These are phyloP conservation scores for Machimus rusticus DNA, from an alignment of 2,888 invertebrate genomes.

Conservation along the genomic window DNA sequence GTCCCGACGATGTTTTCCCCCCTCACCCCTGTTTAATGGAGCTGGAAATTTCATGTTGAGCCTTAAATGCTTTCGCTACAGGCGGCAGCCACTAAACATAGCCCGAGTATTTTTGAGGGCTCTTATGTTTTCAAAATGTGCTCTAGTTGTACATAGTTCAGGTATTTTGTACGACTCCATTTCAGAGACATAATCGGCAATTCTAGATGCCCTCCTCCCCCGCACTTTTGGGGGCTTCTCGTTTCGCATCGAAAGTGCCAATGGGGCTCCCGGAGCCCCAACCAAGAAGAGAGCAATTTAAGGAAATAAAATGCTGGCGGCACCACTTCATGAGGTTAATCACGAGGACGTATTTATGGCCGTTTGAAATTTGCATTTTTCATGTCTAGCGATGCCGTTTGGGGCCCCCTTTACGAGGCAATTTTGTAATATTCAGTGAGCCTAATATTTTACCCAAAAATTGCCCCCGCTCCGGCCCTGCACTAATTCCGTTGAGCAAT, in stretches of 20 bases:
- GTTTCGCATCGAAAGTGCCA: neutral
- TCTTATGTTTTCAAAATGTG: slow-evolving; percentile 8
- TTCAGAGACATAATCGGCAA: neutral
- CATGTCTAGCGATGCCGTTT: neutral
- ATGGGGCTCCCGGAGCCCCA: neutral
- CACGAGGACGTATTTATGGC: slow-evolving; percentile 6
- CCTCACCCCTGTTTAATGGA: neutral
- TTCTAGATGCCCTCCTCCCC: neutral
- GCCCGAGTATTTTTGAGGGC: neutral
- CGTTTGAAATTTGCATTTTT: slow-evolving; percentile 14
- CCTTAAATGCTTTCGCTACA: neutral
- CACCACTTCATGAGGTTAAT: slow-evolving; percentile 13
- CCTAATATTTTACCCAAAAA: slow-evolving; percentile 4
- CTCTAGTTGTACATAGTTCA: neutral
- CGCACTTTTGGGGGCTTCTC: neutral
- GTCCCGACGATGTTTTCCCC: neutral
- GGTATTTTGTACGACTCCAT: neutral
- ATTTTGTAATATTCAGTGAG: slow-evolving; percentile 5
- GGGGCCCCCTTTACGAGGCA: neutral
- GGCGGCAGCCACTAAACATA: neutral
- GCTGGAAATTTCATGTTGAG: neutral
- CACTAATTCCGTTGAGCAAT: neutral
- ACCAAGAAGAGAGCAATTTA: neutral
- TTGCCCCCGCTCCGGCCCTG: neutral
- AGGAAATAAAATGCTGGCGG: neutral